Evolutionary conservation across 2,113 vertebrate species (phyloP).

Genomic region (Emydocephalus ijimae): DNA sequence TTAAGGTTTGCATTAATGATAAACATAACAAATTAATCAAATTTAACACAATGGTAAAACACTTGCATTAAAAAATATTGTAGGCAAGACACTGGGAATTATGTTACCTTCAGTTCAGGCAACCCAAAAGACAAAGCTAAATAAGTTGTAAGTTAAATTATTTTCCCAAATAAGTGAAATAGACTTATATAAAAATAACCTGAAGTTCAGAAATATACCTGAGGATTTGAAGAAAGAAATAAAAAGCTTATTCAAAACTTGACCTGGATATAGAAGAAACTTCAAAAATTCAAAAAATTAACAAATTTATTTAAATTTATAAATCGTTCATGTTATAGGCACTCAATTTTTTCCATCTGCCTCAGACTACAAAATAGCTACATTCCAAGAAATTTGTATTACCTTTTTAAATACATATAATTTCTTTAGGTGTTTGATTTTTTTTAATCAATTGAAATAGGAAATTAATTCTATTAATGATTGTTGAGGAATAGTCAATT

Average conservation of each 20-base stretch:
- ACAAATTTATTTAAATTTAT: not conserved
- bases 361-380: not conserved
- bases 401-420: not conserved
- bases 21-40: not conserved
- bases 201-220: not conserved
- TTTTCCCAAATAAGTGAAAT: not conserved
- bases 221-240: not conserved
- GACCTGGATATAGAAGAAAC: not conserved
- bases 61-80: not conserved
- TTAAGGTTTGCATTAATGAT: not conserved
- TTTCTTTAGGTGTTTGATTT: not conserved
- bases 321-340: not conserved
- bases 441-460: not conserved
- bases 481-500: no score
- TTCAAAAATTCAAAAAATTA: not conserved
- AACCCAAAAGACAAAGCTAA: not conserved
- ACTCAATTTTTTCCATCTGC: not conserved
- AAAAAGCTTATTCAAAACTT: not conserved
- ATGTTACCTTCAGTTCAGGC: not conserved
- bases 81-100: not conserved
- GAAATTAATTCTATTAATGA: not conserved
- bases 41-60: not conserved
- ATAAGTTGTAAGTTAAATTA: not conserved
- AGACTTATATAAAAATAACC: not conserved
- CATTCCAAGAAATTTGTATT: not conserved